phyloP scores from a whole-genome alignment of 2,113 vertebrate genomes.

The Manacus vitellinus region DNA sequence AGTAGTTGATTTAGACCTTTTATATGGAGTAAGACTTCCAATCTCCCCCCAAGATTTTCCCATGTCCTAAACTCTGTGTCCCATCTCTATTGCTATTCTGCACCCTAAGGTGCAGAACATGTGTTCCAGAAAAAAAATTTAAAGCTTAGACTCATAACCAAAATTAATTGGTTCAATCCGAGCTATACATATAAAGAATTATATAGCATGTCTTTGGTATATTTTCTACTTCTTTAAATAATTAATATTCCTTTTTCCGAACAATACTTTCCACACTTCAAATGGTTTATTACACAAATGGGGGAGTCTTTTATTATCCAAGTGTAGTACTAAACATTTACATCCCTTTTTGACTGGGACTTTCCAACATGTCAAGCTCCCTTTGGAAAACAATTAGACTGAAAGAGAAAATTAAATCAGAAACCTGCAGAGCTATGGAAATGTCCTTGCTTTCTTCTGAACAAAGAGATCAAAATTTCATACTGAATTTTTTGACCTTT shows the following conservation, averaged over 20 bases:
- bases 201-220: not conserved
- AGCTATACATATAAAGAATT: not conserved
- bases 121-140: not conserved
- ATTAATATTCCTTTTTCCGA: not conserved
- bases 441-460: not conserved
- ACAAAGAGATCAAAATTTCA: not conserved
- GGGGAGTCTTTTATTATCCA: not conserved
- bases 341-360: not conserved
- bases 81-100: not conserved
- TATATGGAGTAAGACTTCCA: not conserved
- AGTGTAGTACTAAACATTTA: not conserved
- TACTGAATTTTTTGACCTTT: not conserved
- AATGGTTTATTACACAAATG: not conserved
- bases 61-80: not conserved
- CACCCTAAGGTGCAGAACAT: not conserved
- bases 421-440: not conserved
- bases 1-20: not conserved
- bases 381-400: not conserved
- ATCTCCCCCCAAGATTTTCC: not conserved
- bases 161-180: not conserved
- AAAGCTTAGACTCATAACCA: not conserved
- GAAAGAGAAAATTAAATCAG: not conserved
- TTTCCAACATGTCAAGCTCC: not conserved
- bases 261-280: not conserved
- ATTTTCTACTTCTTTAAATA: not conserved